Base-by-base conservation (phyloP, 2,888 invertebrate genomes). In the Choristoneura rosaceana region DNA sequence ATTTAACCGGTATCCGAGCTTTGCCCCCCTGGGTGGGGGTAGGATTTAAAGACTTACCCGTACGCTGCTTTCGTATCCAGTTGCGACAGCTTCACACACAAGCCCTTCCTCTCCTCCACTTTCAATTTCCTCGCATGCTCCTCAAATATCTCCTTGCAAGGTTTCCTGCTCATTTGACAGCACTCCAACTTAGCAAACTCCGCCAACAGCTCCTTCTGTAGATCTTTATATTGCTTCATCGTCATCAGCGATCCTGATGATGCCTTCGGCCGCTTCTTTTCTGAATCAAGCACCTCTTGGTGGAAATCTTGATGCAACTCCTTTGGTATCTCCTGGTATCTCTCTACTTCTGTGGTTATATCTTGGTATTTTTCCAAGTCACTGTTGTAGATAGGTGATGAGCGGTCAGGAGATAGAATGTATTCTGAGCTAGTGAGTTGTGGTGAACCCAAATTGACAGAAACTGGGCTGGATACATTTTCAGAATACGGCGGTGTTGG, bases 301-400 rank as follows among this genome's bases (percentile, higher is more conserved):
- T 38, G 69, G 71, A 2, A 5, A 4, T 47, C 33, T 4, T 64
- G 59, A 7, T 69, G 69, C 25, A 3, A 76, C 80, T 25, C 79
- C 80, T 7, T 76, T 78, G 4, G 80, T 75, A 66, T 55, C 25
- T 71, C 68, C 1, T 43, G 63, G 9, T 74, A 76, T 1, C 87
- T 87, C 0, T 87, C 87, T 58, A 79, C 80, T 0, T 78, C 80
- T 0, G 82, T 78, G 0, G 82, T 71, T 0, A 92, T 84, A 0
- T 89, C 89, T 71, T 91, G 90, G 64, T 86, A 92, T n/a, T 84
- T 86, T 58, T 93, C 92, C 7, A 85, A 84, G 25, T 92, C 92
- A 3, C 82, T 82, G 76, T 84, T 84, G 47, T 83, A 84, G 0
- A 84, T 81, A 0, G 91, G 90, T 0, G 91, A 88, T 0, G 84